Percentiles rank a stretch among this genome's conserved stretches.
These are phyloP conservation scores for Sarcophaga variegata DNA, from an alignment of 2,888 invertebrate genomes.

Conservation along the genomic window DNA sequence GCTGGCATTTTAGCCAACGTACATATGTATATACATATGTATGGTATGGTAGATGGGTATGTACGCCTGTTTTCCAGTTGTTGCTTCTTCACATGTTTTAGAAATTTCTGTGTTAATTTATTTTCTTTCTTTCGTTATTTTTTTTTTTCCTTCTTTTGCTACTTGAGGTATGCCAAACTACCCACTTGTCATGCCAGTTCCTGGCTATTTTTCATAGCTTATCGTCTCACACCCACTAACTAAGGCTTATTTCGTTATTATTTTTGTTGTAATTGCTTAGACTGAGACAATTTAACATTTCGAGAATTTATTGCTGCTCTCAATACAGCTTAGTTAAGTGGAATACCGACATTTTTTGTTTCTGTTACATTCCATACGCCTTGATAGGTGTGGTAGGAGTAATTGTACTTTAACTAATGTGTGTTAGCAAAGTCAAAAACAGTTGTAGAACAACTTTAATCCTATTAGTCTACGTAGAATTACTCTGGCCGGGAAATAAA, in stretches of 20 bases:
- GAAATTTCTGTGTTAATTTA: constrained; percentile 43
- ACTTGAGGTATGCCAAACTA: constrained; percentile 28
- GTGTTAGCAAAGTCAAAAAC: no score
- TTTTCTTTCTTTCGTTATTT: constrained; percentile 1
- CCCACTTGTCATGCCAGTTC: background rate
- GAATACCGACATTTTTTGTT: constrained; percentile 29
- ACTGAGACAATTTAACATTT: constrained; percentile 78
- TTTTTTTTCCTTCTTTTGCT: constrained; percentile 12
- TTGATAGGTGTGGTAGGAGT: no score
- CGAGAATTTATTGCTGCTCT: constrained; percentile 76
- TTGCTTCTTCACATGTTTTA: constrained; percentile 28
- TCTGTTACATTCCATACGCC: background rate
- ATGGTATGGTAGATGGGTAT: background rate
- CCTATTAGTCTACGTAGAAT: no score
- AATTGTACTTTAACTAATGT: no score
- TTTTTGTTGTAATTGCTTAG: constrained; percentile 76
- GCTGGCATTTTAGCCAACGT: constrained; percentile 49
- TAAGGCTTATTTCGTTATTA: background rate
- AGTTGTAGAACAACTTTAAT: no score
- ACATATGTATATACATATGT: background rate
- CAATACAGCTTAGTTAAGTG: constrained; percentile 3
- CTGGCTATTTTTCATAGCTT: background rate
- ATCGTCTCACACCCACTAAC: background rate
- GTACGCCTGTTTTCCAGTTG: constrained; percentile 8
- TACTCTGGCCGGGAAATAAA: no score